phyloP scores from a whole-genome alignment of 2,113 vertebrate species.

The Mobula hypostoma region DNA sequence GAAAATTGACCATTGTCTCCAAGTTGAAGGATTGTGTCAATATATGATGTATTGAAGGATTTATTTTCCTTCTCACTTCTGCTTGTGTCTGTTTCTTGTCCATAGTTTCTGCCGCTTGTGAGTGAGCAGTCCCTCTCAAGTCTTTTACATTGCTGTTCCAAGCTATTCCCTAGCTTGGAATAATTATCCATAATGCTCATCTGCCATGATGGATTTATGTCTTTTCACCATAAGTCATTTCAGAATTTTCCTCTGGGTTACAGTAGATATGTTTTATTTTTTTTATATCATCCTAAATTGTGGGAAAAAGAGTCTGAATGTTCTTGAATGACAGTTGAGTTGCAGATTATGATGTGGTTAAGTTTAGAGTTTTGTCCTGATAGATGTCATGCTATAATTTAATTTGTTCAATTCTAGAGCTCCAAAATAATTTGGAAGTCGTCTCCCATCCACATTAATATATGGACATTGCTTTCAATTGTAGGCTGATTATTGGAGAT shows the following conservation, averaged over 20 bases:
- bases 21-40: not conserved
- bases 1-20: not conserved
- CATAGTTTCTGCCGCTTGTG: not conserved
- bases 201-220: not conserved
- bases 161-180: not conserved
- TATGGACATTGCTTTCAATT: not conserved
- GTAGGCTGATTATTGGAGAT: not conserved
- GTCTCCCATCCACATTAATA: constrained; percentile 4
- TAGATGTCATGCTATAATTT: not conserved
- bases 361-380: too few relatives aligned
- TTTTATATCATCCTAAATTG: not conserved
- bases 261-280: not conserved
- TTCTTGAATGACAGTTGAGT: not conserved
- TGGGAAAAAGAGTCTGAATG: not conserved
- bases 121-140: not conserved
- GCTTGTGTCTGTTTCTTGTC: not conserved
- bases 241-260: not conserved
- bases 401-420: constrained; percentile 1
- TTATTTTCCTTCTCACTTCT: not conserved
- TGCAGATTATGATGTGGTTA: constrained; percentile 31
- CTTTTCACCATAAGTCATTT: not conserved
- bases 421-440: constrained; percentile 9
- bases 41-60: not conserved
- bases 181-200: not conserved
- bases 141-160: not conserved